These are phyloP conservation scores for Sebastes matsubarae DNA, from an alignment of 2,797 vertebrate genomes.

Conservation along the genomic window DNA sequence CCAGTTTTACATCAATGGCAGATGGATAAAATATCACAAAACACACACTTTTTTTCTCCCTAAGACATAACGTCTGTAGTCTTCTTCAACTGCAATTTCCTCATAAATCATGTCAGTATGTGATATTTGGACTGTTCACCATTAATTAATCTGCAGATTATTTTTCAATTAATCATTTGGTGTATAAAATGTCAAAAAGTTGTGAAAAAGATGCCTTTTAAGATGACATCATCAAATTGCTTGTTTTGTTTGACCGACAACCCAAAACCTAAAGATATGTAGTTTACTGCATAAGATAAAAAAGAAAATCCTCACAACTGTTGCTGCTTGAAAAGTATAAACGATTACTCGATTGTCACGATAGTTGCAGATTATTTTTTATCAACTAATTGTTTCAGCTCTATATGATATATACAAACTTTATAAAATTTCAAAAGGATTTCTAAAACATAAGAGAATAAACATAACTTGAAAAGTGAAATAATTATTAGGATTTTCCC, in stretches of 20 bases:
- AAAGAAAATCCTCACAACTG: neutral
- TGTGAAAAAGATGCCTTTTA: neutral
- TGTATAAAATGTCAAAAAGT: neutral
- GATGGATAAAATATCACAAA: conserved; percentile 38
- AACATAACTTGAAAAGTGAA: neutral
- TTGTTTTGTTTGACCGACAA: neutral
- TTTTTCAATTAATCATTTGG: neutral
- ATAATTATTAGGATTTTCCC: neutral
- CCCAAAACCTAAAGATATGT: neutral
- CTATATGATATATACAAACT: no score
- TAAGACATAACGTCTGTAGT: neutral
- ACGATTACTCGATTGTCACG: neutral
- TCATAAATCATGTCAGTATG: conserved; percentile 12
- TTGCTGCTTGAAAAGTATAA: neutral
- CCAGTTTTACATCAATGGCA: conserved; percentile 59
- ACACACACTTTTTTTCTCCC: neutral
- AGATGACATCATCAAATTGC: neutral
- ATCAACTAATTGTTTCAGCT: neutral
- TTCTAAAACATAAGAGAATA: neutral
- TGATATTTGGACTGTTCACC: neutral
- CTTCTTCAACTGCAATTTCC: conserved; percentile 14
- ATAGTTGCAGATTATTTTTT: neutral
- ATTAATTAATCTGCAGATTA: neutral
- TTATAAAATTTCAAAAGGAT: neutral
- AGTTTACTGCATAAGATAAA: neutral